Conservation (phyloP, 92 coral and sea anemone genomes). For the Nematostella vectensis region DNA sequence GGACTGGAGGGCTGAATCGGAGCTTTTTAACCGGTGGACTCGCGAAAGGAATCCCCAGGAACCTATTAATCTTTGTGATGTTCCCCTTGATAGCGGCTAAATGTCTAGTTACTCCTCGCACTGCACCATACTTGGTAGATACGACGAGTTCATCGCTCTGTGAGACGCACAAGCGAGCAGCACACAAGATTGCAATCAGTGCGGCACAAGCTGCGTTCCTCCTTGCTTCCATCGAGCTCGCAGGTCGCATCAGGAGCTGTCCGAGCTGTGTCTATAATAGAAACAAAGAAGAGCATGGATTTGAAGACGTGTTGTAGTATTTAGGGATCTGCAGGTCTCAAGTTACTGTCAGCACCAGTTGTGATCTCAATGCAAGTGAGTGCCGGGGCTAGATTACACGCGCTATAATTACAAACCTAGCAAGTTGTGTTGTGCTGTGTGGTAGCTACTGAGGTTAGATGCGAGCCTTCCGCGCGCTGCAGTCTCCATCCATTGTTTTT, state of each 20-base stretch:
- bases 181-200: neutral
- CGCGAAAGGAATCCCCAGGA: conserved; percentile 77
- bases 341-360: conserved; percentile 5
- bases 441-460: too few species aligned
- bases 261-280: too few species aligned
- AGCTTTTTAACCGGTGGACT: conserved; percentile 61
- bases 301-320: neutral
- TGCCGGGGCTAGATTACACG: too few species aligned
- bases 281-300: neutral
- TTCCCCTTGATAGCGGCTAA: conserved; percentile 26
- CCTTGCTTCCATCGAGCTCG: too few species aligned
- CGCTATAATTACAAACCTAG: too few species aligned
- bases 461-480: too few species aligned
- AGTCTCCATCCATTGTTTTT: too few species aligned
- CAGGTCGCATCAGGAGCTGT: too few species aligned
- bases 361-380: too few species aligned
- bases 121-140: conserved; percentile 45
- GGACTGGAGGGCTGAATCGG: conserved; percentile 55
- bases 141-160: conserved; percentile 13
- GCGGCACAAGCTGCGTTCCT: too few species aligned
- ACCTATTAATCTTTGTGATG: conserved; percentile 50
- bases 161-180: neutral
- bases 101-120: conserved; percentile 38
- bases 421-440: too few species aligned
- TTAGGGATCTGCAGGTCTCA: neutral